phyloP scores from a whole-genome alignment of 2,888 invertebrate genomes.

The Apotomis turbidana region DNA sequence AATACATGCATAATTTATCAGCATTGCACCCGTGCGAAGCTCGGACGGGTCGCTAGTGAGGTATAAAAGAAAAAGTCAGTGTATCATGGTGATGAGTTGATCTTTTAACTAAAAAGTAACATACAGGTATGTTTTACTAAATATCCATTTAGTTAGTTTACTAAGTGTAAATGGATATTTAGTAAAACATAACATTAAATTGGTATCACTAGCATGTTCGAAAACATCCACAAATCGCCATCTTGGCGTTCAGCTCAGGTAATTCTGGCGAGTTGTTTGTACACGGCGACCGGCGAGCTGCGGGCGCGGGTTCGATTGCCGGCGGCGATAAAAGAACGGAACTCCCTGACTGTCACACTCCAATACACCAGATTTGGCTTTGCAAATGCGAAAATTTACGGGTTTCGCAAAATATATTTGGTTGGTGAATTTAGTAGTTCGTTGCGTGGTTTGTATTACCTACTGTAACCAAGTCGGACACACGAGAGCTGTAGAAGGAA shows the following conservation, averaged over 20 bases:
- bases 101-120: too few relatives aligned
- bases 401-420: neutral
- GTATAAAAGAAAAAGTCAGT: too few relatives aligned
- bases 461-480: too few relatives aligned
- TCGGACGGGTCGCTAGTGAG: too few relatives aligned
- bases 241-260: conserved; percentile 27
- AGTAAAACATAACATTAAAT: too few relatives aligned
- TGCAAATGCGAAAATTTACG: conserved; percentile 1
- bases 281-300: conserved; percentile 4
- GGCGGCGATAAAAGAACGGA: conserved; percentile 16
- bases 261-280: conserved; percentile 36
- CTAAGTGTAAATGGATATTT: too few relatives aligned
- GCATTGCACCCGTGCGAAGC: too few relatives aligned
- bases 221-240: conserved; percentile 3
- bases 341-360: conserved; percentile 29
- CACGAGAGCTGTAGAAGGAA: too few relatives aligned
- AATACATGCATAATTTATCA: too few relatives aligned
- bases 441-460: neutral
- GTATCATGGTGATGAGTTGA: too few relatives aligned
- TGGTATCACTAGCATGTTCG: neutral
- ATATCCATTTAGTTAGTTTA: too few relatives aligned
- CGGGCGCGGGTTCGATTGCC: conserved; percentile 28
- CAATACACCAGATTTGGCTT: conserved; percentile 29
- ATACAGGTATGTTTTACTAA: too few relatives aligned
- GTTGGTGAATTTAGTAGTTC: neutral